Evolutionary conservation across 2,797 vertebrate species (phyloP).

Genomic region (Microchirus variegatus): DNA sequence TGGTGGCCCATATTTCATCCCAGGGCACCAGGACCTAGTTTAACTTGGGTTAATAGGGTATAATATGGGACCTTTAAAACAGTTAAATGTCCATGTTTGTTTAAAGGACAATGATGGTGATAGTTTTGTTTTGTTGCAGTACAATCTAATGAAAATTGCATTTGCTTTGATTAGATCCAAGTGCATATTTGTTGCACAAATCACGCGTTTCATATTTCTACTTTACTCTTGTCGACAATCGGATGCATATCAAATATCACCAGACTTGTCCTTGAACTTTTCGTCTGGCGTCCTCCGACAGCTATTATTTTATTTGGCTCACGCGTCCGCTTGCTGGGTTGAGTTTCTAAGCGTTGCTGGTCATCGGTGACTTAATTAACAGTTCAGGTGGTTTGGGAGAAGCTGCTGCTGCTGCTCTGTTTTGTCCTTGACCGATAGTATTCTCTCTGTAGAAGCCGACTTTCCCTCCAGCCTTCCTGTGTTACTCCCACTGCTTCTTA

Average conservation of each 20-base stretch:
- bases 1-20: too few relatives aligned
- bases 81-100: background rate
- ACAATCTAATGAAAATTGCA: slow-evolving; percentile 3
- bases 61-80: background rate
- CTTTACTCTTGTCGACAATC: background rate
- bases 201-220: background rate
- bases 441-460: slow-evolving; percentile 43
- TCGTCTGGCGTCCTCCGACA: slow-evolving; percentile 3
- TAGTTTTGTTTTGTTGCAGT: background rate
- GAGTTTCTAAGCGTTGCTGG: slow-evolving; percentile 25
- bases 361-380: slow-evolving; percentile 30
- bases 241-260: background rate
- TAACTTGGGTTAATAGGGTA: too few relatives aligned
- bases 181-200: background rate
- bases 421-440: slow-evolving; percentile 30
- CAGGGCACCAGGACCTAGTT: too few relatives aligned
- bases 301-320: slow-evolving; percentile 15
- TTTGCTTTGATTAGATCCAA: background rate
- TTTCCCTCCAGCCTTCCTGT: slow-evolving; percentile 32
- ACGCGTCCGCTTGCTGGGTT: slow-evolving; percentile 19
- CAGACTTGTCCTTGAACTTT: background rate
- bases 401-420: slow-evolving; percentile 36
- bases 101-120: background rate
- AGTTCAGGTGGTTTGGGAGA: slow-evolving; percentile 44
- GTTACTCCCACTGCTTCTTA: slow-evolving; percentile 24